Conservation (phyloP, 2,888 invertebrate species). For the Pammene fasciana region DNA sequence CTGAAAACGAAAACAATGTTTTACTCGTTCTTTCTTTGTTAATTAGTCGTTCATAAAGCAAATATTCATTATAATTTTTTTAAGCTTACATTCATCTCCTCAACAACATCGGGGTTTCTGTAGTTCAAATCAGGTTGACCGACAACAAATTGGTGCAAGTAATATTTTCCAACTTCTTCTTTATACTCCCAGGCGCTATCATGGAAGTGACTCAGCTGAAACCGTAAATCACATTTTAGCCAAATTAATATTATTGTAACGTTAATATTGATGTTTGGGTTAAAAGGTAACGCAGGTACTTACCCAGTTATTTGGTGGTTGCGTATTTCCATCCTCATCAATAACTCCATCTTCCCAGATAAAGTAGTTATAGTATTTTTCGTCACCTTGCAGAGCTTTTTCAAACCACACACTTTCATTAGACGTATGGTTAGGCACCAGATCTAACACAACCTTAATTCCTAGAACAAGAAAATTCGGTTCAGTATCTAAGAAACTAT, state of each 20-base stretch:
- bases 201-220: conserved; percentile 82
- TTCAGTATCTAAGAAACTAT: neutral
- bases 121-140: conserved; percentile 90
- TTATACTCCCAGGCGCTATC: conserved; percentile 90
- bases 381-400: conserved; percentile 84
- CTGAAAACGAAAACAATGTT: conserved; percentile 56
- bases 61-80: neutral
- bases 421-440: conserved; percentile 90
- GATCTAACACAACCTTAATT: conserved; percentile 85
- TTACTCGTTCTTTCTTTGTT: neutral
- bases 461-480: conserved; percentile 52
- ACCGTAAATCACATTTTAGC: conserved; percentile 37
- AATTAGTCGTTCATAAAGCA: neutral
- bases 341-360: conserved; percentile 86
- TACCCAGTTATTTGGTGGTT: conserved; percentile 90
- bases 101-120: conserved; percentile 85
- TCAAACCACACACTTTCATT: conserved; percentile 93
- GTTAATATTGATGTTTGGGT: no score
- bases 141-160: conserved; percentile 87
- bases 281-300: conserved; percentile 26
- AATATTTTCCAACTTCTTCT: conserved; percentile 85
- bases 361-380: conserved; percentile 88
- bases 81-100: conserved; percentile 78
- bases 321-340: conserved; percentile 69
- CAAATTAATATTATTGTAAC: neutral